Conservation (phyloP, 2,888 invertebrate genomes). For the Macaria liturata region DNA sequence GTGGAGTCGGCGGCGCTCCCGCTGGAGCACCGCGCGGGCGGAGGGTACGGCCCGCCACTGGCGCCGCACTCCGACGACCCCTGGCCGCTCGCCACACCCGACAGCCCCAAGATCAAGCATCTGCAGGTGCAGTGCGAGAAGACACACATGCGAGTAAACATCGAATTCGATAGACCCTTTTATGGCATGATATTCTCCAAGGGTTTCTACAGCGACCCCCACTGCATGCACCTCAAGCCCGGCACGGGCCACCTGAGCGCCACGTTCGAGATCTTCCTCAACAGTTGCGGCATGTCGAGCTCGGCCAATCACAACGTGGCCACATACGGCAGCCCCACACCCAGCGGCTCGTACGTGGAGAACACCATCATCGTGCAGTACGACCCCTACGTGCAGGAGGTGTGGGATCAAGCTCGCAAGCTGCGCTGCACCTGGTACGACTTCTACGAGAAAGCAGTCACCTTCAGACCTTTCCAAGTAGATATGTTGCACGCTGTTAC, state of each 20-base stretch:
- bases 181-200: conserved; percentile 98
- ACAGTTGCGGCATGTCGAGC: conserved; percentile 96
- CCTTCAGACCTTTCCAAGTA: conserved; percentile 97
- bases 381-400: conserved; percentile 97
- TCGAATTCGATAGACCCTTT: conserved; percentile 97
- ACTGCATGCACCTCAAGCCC: conserved; percentile 95
- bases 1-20: conserved; percentile 92
- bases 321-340: conserved; percentile 93
- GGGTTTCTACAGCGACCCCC: conserved; percentile 95
- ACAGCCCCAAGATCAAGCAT: conserved; percentile 96
- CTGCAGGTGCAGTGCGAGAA: conserved; percentile 97
- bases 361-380: conserved; percentile 97
- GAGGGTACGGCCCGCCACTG: conserved; percentile 89
- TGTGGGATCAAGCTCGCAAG: conserved; percentile 97
- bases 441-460: conserved; percentile 97
- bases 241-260: conserved; percentile 95
- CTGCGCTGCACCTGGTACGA: conserved; percentile 98
- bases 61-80: conserved; percentile 88
- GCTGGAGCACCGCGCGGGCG: conserved; percentile 90
- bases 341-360: conserved; percentile 96
- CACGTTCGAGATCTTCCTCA: conserved; percentile 96
- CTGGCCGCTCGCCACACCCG: conserved; percentile 94
- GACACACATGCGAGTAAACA: conserved; percentile 97
- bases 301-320: conserved; percentile 95
- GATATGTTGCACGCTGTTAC: conserved; percentile 98